Evolutionary conservation across 2,888 invertebrate genomes (phyloP), one percentile per base, ranked within the genome.

Genomic region (Pedicia rivosa): DNA sequence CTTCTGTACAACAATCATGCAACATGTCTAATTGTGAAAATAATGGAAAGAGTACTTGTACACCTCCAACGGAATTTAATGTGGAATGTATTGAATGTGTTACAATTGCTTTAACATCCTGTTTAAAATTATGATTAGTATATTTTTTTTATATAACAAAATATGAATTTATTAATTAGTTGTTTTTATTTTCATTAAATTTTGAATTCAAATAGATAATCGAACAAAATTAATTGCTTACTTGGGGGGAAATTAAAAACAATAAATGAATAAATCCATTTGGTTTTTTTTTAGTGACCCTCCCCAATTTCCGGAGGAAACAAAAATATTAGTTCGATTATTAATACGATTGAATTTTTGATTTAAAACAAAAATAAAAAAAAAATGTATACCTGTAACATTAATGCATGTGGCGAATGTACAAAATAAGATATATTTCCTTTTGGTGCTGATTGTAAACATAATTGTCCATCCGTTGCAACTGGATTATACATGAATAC

Each of bases 401-500:
- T 98, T 52, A 98, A 78, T 47, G 97, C 97, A 65, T 99, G 98
- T 37, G 98, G 97, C 46, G 94, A 92, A 68, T 98, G 98, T 55
- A 97, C 92, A 71, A 98, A 99, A 69, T 88, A 94, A 46, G 92
- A 88, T 51, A 83, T 74, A 64, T 94, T 95, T 56, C 91, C 91
- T 67, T 95, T 97, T 39, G 97, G 95, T 48, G 95, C 91, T 34
- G 94, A 94, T 67, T 97, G 95, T 48, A 98, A 74, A 66, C 97
- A 97, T 44, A 99, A 73, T 66, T 98, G 97, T 46, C 94, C 90
- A 65, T 98, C 97, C 46, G 98, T 98, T 44, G 98, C 97, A 52
- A 97, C 95, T 43, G 98, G 98, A 66, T 97, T 98, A 72, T 98
- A 99, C 88, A 97, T 94, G 68, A 98, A 97, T 56, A 98, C 91